These are phyloP conservation scores for Rhingia rostrata DNA, from an alignment of 2,888 invertebrate species.

Conservation along the genomic window DNA sequence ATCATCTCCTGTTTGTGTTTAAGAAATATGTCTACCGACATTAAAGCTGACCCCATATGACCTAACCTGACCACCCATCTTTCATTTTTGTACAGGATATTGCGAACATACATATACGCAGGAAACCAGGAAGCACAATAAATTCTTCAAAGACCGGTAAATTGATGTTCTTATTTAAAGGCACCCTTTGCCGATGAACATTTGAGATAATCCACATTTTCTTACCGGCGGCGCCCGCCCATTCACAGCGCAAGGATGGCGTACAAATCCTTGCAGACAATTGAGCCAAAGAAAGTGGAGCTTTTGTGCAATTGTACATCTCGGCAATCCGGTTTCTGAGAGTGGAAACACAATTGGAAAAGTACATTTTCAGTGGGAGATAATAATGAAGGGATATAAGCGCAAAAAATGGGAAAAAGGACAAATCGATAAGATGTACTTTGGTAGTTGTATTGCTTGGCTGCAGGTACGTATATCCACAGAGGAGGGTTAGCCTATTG, in stretches of 20 bases:
- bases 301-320: conserved; percentile 61
- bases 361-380: conserved; percentile 45
- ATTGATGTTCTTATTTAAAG: conserved; percentile 56
- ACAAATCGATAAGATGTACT: conserved; percentile 64
- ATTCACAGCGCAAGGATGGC: conserved; percentile 9
- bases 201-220: conserved; percentile 53
- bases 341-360: conserved; percentile 54
- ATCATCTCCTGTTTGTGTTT: conserved; percentile 50
- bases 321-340: conserved; percentile 28
- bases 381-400: conserved; percentile 48
- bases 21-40: conserved; percentile 31
- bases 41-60: conserved; percentile 65
- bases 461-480: conserved; percentile 31
- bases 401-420: conserved; percentile 45
- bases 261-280: conserved; percentile 42
- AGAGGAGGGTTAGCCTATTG: conserved; percentile 15
- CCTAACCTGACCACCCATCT: conserved; percentile 3
- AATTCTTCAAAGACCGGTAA: conserved; percentile 54
- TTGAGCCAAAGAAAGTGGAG: conserved; percentile 32
- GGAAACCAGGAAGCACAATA: conserved; percentile 58
- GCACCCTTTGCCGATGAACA: conserved; percentile 41
- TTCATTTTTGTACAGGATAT: conserved; percentile 52
- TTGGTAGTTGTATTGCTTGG: conserved; percentile 27
- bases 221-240: conserved; percentile 1
- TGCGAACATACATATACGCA: conserved; percentile 27